These are phyloP conservation scores for Apodemia duryi DNA, from an alignment of 2,888 invertebrate genomes.

Conservation along the genomic window DNA sequence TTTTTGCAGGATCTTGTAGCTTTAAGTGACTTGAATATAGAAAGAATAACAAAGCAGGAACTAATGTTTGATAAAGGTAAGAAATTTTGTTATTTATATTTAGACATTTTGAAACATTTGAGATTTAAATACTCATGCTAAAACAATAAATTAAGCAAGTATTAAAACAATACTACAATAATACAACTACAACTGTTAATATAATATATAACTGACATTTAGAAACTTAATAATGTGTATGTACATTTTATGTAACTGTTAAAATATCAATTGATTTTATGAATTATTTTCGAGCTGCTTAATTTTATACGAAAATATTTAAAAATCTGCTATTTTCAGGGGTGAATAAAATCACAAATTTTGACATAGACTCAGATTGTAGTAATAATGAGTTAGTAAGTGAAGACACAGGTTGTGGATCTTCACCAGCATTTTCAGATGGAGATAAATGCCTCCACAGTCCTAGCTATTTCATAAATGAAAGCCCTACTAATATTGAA, in stretches of 20 bases:
- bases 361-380: conserved; percentile 29
- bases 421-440: conserved; percentile 59
- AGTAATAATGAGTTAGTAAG: conserved; percentile 42
- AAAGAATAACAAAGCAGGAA: conserved; percentile 2
- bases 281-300: too few species aligned
- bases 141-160: too few species aligned
- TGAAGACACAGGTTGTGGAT: conserved; percentile 64
- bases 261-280: too few species aligned
- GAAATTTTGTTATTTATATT: background rate
- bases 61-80: conserved; percentile 4
- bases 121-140: too few species aligned
- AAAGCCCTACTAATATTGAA: conserved; percentile 15
- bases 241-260: too few species aligned
- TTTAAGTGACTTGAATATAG: background rate
- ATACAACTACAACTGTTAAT: too few species aligned
- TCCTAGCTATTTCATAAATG: conserved; percentile 39
- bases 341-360: conserved; percentile 23
- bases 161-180: too few species aligned
- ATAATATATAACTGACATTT: too few species aligned
- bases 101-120: background rate
- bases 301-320: too few species aligned
- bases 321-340: conserved; percentile 15
- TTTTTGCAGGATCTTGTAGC: conserved; percentile 3
- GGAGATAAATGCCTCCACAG: conserved; percentile 55
- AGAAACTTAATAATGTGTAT: too few species aligned